Conservation (phyloP, 2,113 vertebrate species). For the Pseudorasbora parva region DNA sequence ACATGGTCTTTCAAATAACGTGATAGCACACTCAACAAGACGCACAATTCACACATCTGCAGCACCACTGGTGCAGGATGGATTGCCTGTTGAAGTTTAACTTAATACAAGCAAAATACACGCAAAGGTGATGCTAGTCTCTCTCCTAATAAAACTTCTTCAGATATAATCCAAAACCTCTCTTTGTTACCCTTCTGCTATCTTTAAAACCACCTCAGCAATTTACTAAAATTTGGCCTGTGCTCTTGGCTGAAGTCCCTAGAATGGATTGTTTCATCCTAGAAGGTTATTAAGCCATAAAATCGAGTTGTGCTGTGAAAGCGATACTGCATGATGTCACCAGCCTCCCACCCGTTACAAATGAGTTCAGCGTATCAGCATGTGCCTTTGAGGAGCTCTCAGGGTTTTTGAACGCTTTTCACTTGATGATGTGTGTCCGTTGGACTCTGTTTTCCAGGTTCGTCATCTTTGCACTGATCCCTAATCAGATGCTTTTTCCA, state of each 20-base stretch:
- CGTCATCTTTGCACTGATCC: conserved; percentile 69
- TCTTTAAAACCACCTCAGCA: conserved; percentile 34
- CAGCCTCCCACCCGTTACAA: conserved; percentile 57
- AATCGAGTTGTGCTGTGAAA: conserved; percentile 61
- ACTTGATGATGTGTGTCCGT: conserved; percentile 58
- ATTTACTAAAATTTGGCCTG: conserved; percentile 38
- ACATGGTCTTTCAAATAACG: background rate
- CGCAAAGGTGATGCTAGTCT: too few relatives aligned
- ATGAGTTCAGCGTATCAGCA: conserved; percentile 57
- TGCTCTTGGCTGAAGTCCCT: conserved; percentile 36
- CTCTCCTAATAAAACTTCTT: conserved; percentile 8
- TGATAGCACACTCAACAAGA: background rate
- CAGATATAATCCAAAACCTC: conserved; percentile 45
- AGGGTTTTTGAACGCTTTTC: conserved; percentile 28
- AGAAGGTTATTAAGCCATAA: conserved; percentile 59
- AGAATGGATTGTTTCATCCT: conserved; percentile 48
- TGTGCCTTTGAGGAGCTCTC: conserved; percentile 59
- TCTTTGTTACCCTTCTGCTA: conserved; percentile 24
- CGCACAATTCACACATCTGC: background rate
- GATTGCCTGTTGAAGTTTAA: background rate
- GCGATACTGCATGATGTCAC: conserved; percentile 59
- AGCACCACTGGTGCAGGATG: background rate
- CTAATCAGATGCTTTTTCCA: conserved; percentile 69
- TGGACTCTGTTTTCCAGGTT: conserved; percentile 61
- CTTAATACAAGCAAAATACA: too few relatives aligned